phyloP scores from a whole-genome alignment of 2,888 invertebrate species.

The Trypoxylon attenuatum region DNA sequence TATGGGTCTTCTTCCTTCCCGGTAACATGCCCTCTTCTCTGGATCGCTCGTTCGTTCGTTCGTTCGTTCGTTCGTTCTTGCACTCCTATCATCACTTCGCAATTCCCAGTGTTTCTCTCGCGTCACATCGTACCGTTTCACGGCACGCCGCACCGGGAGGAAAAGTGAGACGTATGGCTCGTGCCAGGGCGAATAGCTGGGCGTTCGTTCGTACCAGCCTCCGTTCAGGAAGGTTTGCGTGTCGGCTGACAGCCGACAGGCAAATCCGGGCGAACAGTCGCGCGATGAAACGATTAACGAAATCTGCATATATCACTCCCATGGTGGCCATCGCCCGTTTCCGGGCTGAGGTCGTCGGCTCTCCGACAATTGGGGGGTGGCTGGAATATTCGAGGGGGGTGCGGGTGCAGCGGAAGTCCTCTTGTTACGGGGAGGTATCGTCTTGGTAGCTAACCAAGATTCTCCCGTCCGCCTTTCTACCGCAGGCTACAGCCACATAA shows the following conservation, averaged over 20 bases:
- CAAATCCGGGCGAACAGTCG: background rate
- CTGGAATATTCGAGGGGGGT: constrained; percentile 23
- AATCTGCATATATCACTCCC: constrained; percentile 57
- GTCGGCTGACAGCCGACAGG: background rate
- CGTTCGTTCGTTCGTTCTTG: background rate
- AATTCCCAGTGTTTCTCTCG: background rate
- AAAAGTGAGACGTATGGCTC: constrained; percentile 11
- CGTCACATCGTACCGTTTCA: too few relatives aligned
- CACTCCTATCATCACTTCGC: background rate
- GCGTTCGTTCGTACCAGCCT: too few relatives aligned
- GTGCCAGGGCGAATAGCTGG: constrained; percentile 24
- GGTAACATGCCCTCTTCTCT: background rate
- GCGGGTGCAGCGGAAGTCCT: constrained; percentile 20
- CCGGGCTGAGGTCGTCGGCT: constrained; percentile 13
- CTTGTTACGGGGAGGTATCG: constrained; percentile 32
- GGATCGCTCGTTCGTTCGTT: background rate
- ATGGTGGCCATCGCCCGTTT: constrained; percentile 25
- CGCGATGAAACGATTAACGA: constrained; percentile 33
- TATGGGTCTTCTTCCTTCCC: constrained; percentile 15
- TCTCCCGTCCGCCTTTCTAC: constrained; percentile 23
- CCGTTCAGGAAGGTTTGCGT: too few relatives aligned
- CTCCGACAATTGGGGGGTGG: constrained; percentile 29
- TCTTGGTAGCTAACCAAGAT: constrained; percentile 43
- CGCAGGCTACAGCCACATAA: constrained; percentile 54
- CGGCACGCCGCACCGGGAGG: background rate